These are phyloP conservation scores for Myotis myotis DNA, from an alignment of 2,797 vertebrate species.

Conservation along the genomic window DNA sequence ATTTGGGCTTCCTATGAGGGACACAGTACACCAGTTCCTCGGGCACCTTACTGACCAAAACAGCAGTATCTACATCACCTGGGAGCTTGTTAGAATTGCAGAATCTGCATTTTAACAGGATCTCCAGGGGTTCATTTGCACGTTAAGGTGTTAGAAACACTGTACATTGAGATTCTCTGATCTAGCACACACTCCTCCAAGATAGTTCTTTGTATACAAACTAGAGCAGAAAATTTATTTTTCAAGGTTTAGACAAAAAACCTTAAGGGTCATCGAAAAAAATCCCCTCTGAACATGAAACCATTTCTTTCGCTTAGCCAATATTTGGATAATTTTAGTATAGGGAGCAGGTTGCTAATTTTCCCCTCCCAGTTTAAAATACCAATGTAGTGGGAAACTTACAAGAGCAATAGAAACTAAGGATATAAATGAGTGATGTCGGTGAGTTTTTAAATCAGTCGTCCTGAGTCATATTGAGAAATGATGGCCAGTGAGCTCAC, in stretches of 20 bases:
- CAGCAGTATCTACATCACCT: background rate
- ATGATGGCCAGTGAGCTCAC: background rate
- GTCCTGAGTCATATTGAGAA: background rate
- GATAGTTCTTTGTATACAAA: background rate
- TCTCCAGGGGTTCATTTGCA: background rate
- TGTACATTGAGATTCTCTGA: background rate
- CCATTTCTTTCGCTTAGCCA: background rate
- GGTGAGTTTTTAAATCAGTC: background rate
- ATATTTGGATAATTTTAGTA: conserved; percentile 11
- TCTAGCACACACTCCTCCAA: background rate
- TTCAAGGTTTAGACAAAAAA: background rate
- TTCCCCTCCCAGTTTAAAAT: background rate
- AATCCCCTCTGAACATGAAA: background rate
- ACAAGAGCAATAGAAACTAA: background rate
- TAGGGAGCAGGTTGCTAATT: background rate
- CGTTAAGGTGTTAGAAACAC: background rate
- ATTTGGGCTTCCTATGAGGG: background rate
- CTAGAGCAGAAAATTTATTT: background rate
- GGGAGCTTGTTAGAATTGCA: background rate
- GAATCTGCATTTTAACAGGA: background rate
- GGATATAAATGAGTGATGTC: background rate
- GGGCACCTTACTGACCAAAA: background rate
- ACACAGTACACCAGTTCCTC: background rate
- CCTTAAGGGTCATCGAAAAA: background rate
- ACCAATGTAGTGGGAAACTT: background rate